Evolutionary conservation across 2,888 invertebrate genomes (phyloP).

Genomic region (Philonicus albiceps): DNA sequence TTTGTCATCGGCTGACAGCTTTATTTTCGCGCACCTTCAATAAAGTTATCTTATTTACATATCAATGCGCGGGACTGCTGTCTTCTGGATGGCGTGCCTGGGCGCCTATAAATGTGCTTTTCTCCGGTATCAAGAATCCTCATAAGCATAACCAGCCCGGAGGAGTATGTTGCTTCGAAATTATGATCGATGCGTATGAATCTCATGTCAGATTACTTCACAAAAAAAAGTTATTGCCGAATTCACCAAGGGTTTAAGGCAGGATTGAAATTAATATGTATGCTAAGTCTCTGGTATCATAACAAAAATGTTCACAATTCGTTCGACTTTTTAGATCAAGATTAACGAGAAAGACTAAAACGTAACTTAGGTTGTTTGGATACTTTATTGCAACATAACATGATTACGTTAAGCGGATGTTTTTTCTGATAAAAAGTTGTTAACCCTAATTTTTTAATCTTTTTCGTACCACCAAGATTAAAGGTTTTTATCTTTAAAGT

Average conservation of each 20-base stretch:
- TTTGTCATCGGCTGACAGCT: constrained; percentile 25
- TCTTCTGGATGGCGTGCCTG: not conserved
- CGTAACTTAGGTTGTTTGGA: not conserved
- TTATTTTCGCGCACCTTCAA: constrained; percentile 14
- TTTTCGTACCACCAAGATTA: not conserved
- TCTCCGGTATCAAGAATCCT: not conserved
- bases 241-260: not conserved
- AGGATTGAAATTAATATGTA: not conserved
- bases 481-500: too few relatives aligned
- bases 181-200: not conserved
- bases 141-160: not conserved
- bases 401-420: not conserved
- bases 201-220: not conserved
- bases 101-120: not conserved
- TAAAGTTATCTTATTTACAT: constrained; percentile 22
- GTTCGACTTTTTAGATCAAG: not conserved
- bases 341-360: not conserved
- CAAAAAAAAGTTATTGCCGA: not conserved
- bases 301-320: not conserved
- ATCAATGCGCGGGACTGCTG: not conserved
- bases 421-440: not conserved
- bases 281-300: not conserved
- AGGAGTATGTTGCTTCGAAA: not conserved
- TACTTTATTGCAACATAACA: not conserved
- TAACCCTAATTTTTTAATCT: not conserved